A percentile compares a stretch with the other conserved stretches of the same genome.
Conservation (phyloP, 1,140 invertebrate species). For the Propsilocerus akamusi region DNA sequence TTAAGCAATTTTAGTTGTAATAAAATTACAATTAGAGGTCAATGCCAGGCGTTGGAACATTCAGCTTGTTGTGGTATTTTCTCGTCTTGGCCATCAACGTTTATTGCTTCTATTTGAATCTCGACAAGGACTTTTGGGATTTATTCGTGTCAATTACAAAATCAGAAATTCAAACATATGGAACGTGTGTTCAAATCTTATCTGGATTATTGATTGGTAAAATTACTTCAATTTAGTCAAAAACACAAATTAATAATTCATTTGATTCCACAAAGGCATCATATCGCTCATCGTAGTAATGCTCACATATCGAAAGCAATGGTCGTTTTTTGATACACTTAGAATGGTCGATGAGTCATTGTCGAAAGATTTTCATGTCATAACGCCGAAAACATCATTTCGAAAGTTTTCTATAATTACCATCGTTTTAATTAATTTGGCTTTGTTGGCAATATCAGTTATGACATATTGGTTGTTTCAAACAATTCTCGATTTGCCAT, state of each 20-base stretch:
- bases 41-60: background rate
- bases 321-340: background rate
- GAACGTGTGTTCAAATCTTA: background rate
- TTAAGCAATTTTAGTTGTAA: background rate
- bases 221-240: background rate
- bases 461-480: background rate
- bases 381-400: background rate
- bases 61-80: background rate
- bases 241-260: background rate
- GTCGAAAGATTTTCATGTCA: background rate
- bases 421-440: background rate
- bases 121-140: background rate
- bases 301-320: background rate
- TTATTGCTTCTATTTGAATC: background rate
- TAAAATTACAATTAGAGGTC: background rate
- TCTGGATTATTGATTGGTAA: background rate
- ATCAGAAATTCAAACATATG: background rate
- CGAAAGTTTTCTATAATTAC: background rate
- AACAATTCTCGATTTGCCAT: background rate
- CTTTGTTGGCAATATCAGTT: background rate
- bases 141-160: background rate
- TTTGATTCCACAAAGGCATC: background rate
- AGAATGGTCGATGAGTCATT: background rate
- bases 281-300: background rate
- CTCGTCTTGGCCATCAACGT: background rate